Evolutionary conservation across 2,888 invertebrate species (phyloP).

Genomic region (Meloe dianella): DNA sequence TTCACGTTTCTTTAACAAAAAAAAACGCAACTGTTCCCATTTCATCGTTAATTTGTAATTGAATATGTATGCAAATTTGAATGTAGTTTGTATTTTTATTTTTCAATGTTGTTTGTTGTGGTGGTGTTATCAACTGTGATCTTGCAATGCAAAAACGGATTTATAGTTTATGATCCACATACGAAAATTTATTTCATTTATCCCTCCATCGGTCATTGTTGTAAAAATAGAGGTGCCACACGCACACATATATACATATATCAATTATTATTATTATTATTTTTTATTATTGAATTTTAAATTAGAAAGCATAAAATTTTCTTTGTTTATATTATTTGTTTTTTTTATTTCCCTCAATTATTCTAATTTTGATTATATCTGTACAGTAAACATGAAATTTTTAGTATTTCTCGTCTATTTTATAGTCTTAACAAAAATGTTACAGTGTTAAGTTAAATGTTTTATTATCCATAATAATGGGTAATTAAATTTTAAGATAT

Average conservation of each 20-base stretch:
- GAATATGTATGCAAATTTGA: constrained; percentile 1
- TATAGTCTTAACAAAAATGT: background rate
- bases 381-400: background rate
- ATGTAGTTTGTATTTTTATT: background rate
- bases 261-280: background rate
- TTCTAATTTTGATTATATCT: background rate
- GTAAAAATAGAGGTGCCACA: background rate
- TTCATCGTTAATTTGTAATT: background rate
- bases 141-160: background rate
- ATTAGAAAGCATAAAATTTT: constrained; percentile 2
- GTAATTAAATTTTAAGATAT: background rate
- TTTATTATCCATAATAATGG: constrained; percentile 3
- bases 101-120: background rate
- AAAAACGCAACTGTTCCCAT: background rate
- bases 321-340: background rate
- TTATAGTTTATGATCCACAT: background rate
- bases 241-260: background rate
- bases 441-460: constrained; percentile 2
- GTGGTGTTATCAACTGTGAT: background rate
- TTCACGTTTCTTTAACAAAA: background rate
- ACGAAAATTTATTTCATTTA: background rate
- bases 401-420: constrained; percentile 1
- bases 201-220: background rate
- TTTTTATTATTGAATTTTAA: background rate
- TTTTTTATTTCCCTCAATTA: background rate